Evolutionary conservation across 2,113 vertebrate genomes (phyloP), one percentile per base, ranked within the genome.

Genomic region (Aramus guarauna): DNA sequence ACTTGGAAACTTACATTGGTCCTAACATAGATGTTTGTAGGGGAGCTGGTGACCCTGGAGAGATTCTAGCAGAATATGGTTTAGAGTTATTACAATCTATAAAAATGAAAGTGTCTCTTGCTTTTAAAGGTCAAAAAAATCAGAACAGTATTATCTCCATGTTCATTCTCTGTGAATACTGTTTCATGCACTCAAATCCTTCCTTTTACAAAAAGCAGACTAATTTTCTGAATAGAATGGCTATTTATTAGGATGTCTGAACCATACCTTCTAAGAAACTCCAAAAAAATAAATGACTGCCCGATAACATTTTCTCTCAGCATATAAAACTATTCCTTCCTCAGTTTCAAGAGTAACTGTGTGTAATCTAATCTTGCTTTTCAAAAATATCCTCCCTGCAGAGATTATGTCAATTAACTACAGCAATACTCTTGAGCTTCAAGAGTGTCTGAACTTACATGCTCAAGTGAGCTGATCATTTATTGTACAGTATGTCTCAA

Each of bases 111-210:
- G 2, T 36, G 19, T 88, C 41, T 83, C 55, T 69, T 85, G 16
- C 12, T 32, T 89, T 84, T 67, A 94, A 96, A 96, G 90, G 91
- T 96, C 68, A 95, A 88, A 90, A 90, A 94, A 87, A 91, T 87
- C 69, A 77, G 68, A 94, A 56, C 18, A 67, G 17, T 52, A 50
- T 80, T 90, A 83, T 62, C 43, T 89, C 52, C 22, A 11, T n/a
- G 22, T 83, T 93, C 37, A 41, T 66, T 50, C 45, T 92, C 45
- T 74, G 26, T 83, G 63, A 95, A 86, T 74, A 67, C 15, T 39
- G 4, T 79, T 94, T 88, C 26, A 77, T 30, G 34, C 5, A 43
- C 13, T 77, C 47, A 69, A 67, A 81, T 36, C 5, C 36, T 63
- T 85, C 52, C 27, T 68, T 76, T 68, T 69, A 90, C 53, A 86